Evolutionary conservation across 1,140 invertebrate genomes (phyloP).

Genomic region (Anadara kagoshimensis): DNA sequence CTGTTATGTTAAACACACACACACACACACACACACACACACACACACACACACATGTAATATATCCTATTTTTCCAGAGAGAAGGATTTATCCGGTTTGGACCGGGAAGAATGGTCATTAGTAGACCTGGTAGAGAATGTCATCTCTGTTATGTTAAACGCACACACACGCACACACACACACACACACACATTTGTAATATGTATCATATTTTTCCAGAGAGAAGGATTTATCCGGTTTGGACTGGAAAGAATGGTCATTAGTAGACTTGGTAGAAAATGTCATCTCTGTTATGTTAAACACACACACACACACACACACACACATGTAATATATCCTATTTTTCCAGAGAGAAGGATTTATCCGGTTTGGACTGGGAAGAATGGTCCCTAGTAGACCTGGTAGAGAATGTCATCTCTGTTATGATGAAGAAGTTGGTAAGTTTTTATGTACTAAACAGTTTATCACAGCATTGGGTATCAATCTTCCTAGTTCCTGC

Average conservation of each 20-base stretch:
- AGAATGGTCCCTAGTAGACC: constrained; percentile 10
- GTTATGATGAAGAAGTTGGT: constrained; percentile 13
- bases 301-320: background rate
- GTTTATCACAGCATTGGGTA: no score
- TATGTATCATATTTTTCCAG: background rate
- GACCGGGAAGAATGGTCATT: constrained; percentile 20
- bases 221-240: background rate
- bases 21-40: background rate
- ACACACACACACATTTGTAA: background rate
- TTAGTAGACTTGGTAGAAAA: no score
- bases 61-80: background rate
- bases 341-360: background rate
- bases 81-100: background rate
- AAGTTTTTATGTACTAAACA: no score
- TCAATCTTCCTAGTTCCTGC: no score
- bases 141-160: constrained; percentile 1
- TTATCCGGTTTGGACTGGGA: constrained; percentile 15
- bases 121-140: background rate
- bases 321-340: background rate
- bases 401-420: background rate
- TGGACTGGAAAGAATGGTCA: background rate
- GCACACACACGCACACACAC: background rate
- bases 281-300: background rate
- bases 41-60: background rate
- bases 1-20: background rate